Percentiles rank a stretch among this genome's conserved stretches.
phyloP scores from a whole-genome alignment of 2,888 invertebrate species.

The Sarcophaga carnaria region DNA sequence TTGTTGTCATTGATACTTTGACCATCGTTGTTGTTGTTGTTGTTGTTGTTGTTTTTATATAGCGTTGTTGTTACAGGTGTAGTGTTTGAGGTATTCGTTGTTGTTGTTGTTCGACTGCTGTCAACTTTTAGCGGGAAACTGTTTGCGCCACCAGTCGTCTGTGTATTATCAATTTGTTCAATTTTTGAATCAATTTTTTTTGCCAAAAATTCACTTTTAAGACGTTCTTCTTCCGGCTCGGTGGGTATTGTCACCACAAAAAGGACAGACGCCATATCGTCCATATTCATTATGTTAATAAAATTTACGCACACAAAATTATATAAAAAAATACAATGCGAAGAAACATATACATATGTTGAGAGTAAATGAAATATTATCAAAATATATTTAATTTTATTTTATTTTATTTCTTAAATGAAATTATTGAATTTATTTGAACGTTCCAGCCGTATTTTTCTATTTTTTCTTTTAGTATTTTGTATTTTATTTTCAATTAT shows the following conservation, averaged over 20 bases:
- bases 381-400: background rate
- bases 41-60: background rate
- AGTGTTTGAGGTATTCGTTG: conserved; percentile 32
- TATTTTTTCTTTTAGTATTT: no score
- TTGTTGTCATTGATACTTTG: conserved; percentile 35
- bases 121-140: conserved; percentile 21
- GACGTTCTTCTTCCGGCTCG: conserved; percentile 82
- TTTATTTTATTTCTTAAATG: conserved; percentile 1
- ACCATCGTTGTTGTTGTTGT: conserved; percentile 21
- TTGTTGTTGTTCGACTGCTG: conserved; percentile 44
- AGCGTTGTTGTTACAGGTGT: conserved; percentile 41
- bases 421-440: background rate
- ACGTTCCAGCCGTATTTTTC: conserved; percentile 26
- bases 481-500: conserved; percentile 32
- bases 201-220: conserved; percentile 68
- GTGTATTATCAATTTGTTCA: conserved; percentile 58
- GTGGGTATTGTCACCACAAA: conserved; percentile 84
- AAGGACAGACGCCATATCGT: conserved; percentile 84
- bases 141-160: background rate
- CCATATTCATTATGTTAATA: conserved; percentile 22
- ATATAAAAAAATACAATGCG: no score
- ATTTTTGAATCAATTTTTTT: conserved; percentile 60
- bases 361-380: conserved; percentile 5
- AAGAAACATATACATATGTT: conserved; percentile 2
- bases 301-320: background rate